Percentiles rank a stretch among this genome's conserved stretches.
Conservation (phyloP, 2,113 vertebrate genomes). For the Cyanocitta stelleri region DNA sequence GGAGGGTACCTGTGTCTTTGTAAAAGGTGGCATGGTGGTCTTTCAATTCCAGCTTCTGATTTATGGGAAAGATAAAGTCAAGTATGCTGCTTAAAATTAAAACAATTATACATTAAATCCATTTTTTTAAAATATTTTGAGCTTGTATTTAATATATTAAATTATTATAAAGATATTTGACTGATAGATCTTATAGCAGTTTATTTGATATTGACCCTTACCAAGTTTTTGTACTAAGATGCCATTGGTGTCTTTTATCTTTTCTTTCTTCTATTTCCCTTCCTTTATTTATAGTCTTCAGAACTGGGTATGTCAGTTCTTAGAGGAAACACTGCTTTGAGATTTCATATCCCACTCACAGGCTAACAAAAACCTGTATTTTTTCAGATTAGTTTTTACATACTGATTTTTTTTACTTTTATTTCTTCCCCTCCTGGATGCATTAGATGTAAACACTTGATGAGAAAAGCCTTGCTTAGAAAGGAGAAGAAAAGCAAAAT, state of each 20-base stretch:
- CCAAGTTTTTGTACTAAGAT: background rate
- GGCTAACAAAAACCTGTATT: background rate
- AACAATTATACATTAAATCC: background rate
- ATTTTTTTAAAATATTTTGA: background rate
- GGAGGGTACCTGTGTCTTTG: background rate
- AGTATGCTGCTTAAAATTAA: background rate
- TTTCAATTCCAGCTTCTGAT: background rate
- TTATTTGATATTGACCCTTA: background rate
- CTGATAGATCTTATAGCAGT: background rate
- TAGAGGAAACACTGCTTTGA: background rate
- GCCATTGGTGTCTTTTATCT: background rate
- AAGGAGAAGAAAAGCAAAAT: background rate
- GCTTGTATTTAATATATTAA: background rate
- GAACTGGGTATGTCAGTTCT: background rate
- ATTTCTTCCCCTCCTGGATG: background rate
- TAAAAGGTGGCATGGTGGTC: background rate
- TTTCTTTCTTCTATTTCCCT: background rate
- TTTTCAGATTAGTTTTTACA: background rate
- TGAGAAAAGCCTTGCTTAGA: background rate
- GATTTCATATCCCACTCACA: background rate
- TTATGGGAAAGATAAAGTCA: background rate
- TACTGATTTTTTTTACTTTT: background rate
- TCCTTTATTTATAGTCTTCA: background rate
- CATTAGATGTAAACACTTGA: background rate
- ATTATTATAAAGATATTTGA: background rate